phyloP scores from a whole-genome alignment of 2,888 invertebrate species.

The Scaptomyza parva region DNA sequence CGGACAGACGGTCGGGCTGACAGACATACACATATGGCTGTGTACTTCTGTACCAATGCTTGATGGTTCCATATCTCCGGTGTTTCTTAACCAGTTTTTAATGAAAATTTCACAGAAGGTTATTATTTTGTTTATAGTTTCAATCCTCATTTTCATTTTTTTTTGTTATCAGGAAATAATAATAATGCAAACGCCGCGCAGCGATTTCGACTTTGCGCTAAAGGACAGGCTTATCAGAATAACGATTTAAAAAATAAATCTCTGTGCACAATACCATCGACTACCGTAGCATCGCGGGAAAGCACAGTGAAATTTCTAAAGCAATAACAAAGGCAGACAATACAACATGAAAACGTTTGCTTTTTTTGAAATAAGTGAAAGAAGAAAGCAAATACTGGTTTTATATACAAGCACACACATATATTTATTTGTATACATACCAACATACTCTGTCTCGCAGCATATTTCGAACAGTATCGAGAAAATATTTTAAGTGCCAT shows the following conservation, averaged over 20 bases:
- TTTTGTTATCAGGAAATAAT: slow-evolving; percentile 33
- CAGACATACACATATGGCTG: too few relatives aligned
- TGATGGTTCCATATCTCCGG: too few relatives aligned
- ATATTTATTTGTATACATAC: too few relatives aligned
- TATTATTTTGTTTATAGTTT: too few relatives aligned
- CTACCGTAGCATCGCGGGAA: slow-evolving; percentile 58
- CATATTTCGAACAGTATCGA: too few relatives aligned
- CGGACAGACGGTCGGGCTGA: too few relatives aligned
- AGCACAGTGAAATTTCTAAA: slow-evolving; percentile 78
- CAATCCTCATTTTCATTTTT: too few relatives aligned
- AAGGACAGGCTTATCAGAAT: slow-evolving; percentile 71
- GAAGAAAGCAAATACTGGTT: slow-evolving; percentile 78
- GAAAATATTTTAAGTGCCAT: too few relatives aligned
- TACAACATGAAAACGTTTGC: slow-evolving; percentile 72
- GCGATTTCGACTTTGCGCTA: slow-evolving; percentile 32
- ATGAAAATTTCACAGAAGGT: too few relatives aligned
- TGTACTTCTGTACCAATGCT: too few relatives aligned
- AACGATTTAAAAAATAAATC: slow-evolving; percentile 45
- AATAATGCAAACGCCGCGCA: slow-evolving; percentile 21
- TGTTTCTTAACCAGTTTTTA: too few relatives aligned
- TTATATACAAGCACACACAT: slow-evolving; percentile 30
- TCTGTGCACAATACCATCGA: slow-evolving; percentile 55
- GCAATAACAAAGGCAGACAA: slow-evolving; percentile 53
- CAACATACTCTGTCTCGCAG: too few relatives aligned
- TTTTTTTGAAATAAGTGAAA: slow-evolving; percentile 76